phyloP scores from a whole-genome alignment of 2,113 vertebrate genomes.

The Salvelinus namaycush region DNA sequence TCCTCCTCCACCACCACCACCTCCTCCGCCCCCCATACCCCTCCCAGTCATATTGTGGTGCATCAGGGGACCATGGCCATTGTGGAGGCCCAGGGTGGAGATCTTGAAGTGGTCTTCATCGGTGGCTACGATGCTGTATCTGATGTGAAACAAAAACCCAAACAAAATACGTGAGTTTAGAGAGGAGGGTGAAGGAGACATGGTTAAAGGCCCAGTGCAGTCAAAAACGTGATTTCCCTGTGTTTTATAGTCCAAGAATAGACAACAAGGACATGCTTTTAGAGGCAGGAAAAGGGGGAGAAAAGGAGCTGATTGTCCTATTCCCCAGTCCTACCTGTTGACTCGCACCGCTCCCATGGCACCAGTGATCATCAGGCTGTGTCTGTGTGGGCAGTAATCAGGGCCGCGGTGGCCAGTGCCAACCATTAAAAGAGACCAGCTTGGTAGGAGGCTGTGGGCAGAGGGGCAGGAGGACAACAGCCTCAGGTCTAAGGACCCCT shows the following conservation, averaged over 20 bases:
- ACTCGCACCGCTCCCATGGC: conserved; percentile 76
- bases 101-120: conserved; percentile 86
- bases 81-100: conserved; percentile 77
- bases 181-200: neutral
- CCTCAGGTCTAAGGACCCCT: conserved; percentile 51
- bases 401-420: conserved; percentile 65
- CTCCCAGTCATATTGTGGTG: conserved; percentile 58
- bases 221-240: too few species aligned
- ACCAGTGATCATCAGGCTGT: conserved; percentile 69
- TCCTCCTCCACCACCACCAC: conserved; percentile 31
- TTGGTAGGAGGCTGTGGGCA: conserved; percentile 45
- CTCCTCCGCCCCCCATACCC: conserved; percentile 71
- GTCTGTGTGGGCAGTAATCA: conserved; percentile 65
- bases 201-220: neutral
- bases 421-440: conserved; percentile 66
- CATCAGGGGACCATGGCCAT: conserved; percentile 66
- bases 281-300: neutral
- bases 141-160: conserved; percentile 38
- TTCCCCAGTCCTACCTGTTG: conserved; percentile 60
- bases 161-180: neutral
- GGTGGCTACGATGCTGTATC: conserved; percentile 87
- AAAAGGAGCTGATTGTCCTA: neutral
- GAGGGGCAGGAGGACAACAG: neutral
- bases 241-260: neutral
- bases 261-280: neutral